Conservation (phyloP, 2,113 vertebrate species). For the Proteles cristata region DNA sequence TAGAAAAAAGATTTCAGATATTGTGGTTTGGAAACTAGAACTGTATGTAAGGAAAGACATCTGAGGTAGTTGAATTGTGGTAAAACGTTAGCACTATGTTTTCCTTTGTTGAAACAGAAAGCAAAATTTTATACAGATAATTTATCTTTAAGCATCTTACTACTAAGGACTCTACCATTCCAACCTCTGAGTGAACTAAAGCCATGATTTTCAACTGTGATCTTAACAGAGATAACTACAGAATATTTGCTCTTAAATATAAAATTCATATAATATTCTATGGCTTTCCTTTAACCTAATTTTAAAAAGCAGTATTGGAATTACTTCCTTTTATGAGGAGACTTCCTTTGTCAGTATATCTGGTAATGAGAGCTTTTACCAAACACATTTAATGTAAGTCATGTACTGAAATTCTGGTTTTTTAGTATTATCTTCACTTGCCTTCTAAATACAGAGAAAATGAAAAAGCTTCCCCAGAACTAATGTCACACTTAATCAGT, state of each 20-base stretch:
- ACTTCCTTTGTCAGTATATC: neutral
- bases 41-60: neutral
- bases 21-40: conserved; percentile 15
- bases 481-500: neutral
- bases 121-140: neutral
- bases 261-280: conserved; percentile 5
- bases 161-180: neutral
- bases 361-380: neutral
- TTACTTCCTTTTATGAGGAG: neutral
- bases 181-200: neutral
- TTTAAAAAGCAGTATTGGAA: neutral
- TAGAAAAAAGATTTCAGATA: conserved; percentile 28
- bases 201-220: conserved; percentile 16
- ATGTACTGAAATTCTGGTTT: neutral
- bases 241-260: neutral
- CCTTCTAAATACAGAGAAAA: neutral
- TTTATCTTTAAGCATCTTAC: neutral
- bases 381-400: neutral
- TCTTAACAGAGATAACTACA: neutral
- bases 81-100: neutral
- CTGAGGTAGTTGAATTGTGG: neutral
- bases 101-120: neutral
- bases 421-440: neutral
- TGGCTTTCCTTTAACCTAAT: neutral
- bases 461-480: neutral